phyloP scores from a whole-genome alignment of 2,888 invertebrate genomes.

The Pinctada fucata region DNA sequence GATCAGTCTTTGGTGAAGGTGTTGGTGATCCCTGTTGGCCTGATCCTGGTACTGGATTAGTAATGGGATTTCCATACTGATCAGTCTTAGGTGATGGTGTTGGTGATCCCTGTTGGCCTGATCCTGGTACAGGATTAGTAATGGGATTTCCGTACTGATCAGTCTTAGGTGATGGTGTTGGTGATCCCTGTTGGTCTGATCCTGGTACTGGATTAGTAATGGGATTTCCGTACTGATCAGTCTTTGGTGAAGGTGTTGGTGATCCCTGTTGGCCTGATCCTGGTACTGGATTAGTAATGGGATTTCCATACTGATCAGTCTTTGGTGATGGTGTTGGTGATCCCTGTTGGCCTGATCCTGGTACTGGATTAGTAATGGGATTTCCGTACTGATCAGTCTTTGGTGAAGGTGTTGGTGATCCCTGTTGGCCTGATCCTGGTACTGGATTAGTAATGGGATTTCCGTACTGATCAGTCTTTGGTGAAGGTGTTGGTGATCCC shows the following conservation, averaged over 20 bases:
- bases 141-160: conserved; percentile 28
- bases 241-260: conserved; percentile 15
- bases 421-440: neutral
- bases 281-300: conserved; percentile 1
- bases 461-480: conserved; percentile 19
- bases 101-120: conserved; percentile 11
- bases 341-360: conserved; percentile 7
- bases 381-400: conserved; percentile 14
- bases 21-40: conserved; percentile 39
- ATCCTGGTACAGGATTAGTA: conserved; percentile 15
- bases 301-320: conserved; percentile 21
- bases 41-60: conserved; percentile 25
- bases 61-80: conserved; percentile 17
- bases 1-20: conserved; percentile 31
- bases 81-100: conserved; percentile 17
- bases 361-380: conserved; percentile 2
- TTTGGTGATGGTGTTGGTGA: conserved; percentile 38
- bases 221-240: conserved; percentile 22
- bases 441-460: conserved; percentile 22
- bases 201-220: conserved; percentile 9
- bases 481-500: conserved; percentile 17
- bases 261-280: neutral
- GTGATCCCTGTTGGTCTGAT: conserved; percentile 28
- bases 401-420: conserved; percentile 34
- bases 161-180: conserved; percentile 42